Percentiles rank a stretch among this genome's conserved stretches.
Evolutionary conservation across 2,888 invertebrate genomes (phyloP).

Genomic region (Graphium colonna): DNA sequence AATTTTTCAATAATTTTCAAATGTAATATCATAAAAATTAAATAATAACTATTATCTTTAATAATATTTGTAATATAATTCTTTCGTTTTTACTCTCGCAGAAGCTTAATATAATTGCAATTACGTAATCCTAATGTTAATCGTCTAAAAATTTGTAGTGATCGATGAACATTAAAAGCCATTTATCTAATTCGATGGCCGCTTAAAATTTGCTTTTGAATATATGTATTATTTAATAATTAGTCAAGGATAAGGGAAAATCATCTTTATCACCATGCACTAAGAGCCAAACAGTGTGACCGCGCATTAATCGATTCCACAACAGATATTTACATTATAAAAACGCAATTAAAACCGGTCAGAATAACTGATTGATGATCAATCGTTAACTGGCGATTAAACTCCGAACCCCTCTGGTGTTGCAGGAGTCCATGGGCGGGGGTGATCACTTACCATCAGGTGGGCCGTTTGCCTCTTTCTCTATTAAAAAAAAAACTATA

Average conservation of each 20-base stretch:
- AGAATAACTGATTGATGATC: not conserved
- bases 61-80: too few species aligned
- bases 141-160: not conserved
- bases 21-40: too few species aligned
- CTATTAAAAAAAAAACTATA: too few species aligned
- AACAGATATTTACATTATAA: not conserved
- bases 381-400: not conserved
- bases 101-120: not conserved
- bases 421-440: too few species aligned
- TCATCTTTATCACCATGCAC: constrained; percentile 1
- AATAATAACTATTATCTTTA: too few species aligned
- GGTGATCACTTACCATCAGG: too few species aligned
- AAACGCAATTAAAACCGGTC: not conserved
- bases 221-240: not conserved
- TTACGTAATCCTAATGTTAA: not conserved
- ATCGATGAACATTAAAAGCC: not conserved
- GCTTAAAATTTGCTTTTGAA: not conserved
- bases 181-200: not conserved
- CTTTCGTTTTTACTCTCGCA: too few species aligned
- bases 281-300: constrained; percentile 9
- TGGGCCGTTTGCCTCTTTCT: too few species aligned
- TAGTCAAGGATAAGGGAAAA: not conserved
- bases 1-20: too few species aligned
- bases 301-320: not conserved
- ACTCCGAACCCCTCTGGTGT: too few species aligned